phyloP scores from a whole-genome alignment of 2,797 vertebrate species.

The Iguana delicatissima region DNA sequence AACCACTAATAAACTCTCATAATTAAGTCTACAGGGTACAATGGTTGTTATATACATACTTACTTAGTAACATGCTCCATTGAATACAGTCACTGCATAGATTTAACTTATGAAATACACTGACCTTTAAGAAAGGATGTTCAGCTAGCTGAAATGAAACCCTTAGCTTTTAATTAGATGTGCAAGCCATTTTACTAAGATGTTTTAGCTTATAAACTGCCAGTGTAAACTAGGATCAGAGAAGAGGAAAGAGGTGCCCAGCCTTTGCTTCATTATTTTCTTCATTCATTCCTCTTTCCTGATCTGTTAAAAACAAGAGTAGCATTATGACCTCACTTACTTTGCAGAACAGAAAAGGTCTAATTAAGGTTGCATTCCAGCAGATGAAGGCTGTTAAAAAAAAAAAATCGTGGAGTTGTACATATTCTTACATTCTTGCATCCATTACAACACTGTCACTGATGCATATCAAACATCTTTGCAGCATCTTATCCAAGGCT shows the following conservation, averaged over 20 bases:
- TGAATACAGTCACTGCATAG: constrained; percentile 6
- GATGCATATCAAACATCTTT: background rate
- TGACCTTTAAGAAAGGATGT: constrained; percentile 1
- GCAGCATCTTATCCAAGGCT: background rate
- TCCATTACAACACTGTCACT: background rate
- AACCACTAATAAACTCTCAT: background rate
- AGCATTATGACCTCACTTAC: constrained; percentile 2
- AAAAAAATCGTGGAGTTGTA: background rate
- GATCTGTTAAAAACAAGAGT: background rate
- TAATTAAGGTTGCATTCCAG: background rate
- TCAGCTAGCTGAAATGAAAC: background rate
- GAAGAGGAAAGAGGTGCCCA: background rate
- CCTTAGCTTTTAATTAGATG: constrained; percentile 12
- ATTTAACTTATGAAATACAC: background rate
- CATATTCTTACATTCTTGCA: background rate
- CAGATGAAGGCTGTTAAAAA: background rate
- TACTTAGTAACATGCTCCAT: background rate
- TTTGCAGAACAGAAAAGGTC: background rate
- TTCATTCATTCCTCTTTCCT: background rate
- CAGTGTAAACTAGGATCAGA: background rate
- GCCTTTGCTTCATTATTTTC: background rate
- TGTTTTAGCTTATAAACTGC: background rate
- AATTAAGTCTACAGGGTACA: constrained; percentile 4
- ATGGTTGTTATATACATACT: background rate
- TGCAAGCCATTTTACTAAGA: background rate